Conservation (phyloP, 2,113 vertebrate genomes). For the Cyprinodon variegatus region DNA sequence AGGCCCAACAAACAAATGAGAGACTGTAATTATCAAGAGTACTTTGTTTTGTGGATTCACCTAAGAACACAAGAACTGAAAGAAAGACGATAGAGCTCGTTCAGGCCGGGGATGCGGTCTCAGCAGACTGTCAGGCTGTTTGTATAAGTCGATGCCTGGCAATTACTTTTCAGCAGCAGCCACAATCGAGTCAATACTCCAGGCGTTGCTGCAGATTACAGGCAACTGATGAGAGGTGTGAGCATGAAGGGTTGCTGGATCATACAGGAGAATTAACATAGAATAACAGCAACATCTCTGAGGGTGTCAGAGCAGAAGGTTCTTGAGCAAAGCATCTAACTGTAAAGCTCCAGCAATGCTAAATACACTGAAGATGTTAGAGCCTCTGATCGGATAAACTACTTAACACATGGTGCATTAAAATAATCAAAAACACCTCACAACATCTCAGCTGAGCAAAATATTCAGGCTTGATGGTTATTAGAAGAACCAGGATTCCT, state of each 20-base stretch:
- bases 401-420: too few species aligned
- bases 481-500: too few species aligned
- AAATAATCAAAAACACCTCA: too few species aligned
- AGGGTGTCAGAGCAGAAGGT: not conserved
- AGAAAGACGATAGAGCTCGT: slow-evolving; percentile 41
- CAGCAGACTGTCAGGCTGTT: slow-evolving; percentile 22
- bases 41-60: slow-evolving; percentile 53
- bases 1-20: slow-evolving; percentile 60
- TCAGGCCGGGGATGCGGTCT: slow-evolving; percentile 24
- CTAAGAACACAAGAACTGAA: slow-evolving; percentile 23
- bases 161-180: slow-evolving; percentile 33
- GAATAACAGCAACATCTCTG: not conserved
- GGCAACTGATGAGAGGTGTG: slow-evolving; percentile 15
- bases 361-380: too few species aligned
- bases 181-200: slow-evolving; percentile 18
- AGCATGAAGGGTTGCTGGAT: not conserved
- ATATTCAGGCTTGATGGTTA: too few species aligned
- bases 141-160: slow-evolving; percentile 2
- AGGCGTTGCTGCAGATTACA: slow-evolving; percentile 27
- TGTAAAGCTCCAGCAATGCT: not conserved
- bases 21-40: slow-evolving; percentile 58
- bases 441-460: too few species aligned
- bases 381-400: too few species aligned
- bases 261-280: not conserved
- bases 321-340: slow-evolving; percentile 19